Evolutionary conservation across 2,888 invertebrate genomes (phyloP), one percentile per base, ranked within the genome.

Genomic region (Didymodactylos carnosus): DNA sequence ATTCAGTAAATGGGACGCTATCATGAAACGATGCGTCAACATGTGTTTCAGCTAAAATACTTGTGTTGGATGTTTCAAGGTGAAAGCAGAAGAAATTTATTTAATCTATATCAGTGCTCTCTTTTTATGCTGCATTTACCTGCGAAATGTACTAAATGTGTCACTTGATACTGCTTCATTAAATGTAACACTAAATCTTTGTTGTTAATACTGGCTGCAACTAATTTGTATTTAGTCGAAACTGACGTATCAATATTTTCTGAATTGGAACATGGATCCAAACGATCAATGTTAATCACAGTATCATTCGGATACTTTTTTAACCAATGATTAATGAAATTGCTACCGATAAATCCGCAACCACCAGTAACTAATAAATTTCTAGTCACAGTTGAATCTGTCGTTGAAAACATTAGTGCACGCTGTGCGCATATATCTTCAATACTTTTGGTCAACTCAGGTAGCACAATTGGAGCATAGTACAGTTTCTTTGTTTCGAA

Each of bases 41-140:
- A 71, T 78, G 78, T 11, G 78, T 76, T 71, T 79, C 77, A 13
- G 78, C 78, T n/a, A n/a, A n/a, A n/a, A n/a, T n/a, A n/a, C n/a
- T n/a, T n/a, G n/a, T n/a, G n/a, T n/a, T n/a, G n/a, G n/a, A n/a
- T n/a, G n/a, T n/a, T n/a, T n/a, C n/a, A 10, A 53, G 3, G 29
- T 16, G 29, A 25, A 29, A 14, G 7, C 4, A 27, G 4, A 16
- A n/a, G n/a, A n/a, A n/a, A n/a, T n/a, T n/a, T n/a, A n/a, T n/a
- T n/a, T n/a, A n/a, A n/a, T n/a, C n/a, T n/a, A n/a, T n/a, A n/a
- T n/a, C n/a, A n/a, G n/a, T n/a, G n/a, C n/a, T n/a, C n/a, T n/a
- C n/a, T n/a, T n/a, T n/a, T n/a, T n/a, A n/a, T n/a, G n/a, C n/a
- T n/a, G n/a, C n/a, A n/a, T n/a, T n/a, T n/a, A n/a, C n/a, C n/a